Base-by-base conservation (phyloP, 2,888 invertebrate species). In the Tachina fera region DNA sequence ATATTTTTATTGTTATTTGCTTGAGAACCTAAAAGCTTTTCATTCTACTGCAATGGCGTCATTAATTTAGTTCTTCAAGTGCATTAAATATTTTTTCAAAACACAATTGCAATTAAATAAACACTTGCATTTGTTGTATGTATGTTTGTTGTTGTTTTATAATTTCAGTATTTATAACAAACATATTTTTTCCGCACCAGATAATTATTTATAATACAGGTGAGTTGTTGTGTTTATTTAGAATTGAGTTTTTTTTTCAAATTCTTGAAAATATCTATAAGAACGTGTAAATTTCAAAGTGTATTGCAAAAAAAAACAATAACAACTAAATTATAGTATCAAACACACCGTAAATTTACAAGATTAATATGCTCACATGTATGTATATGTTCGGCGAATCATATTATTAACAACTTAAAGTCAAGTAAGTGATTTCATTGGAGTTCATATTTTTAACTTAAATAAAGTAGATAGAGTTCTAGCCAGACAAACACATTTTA, bases 191-290 rank as follows among this genome's bases (percentile, higher is more conserved):
- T 65, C 41, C 49, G 47, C 70, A 76, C 63, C 39, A 63, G 56
- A 68, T 75, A 82, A 71, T 82, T 76, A 63, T 76, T 71, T 39
- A 67, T 60, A 72, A 49, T 83, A 60, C 77, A 83, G 77, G 77
- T 72, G 77, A 72, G n/a, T 83, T 82, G 16, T 63, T 82, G 16
- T 63, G 9, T n/a, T 51, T 45, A 58, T 77, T 63, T 13, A 13
- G 11, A 16, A 51, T 31, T 61, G 13, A 8, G 3, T 78, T 51
- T 60, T 49, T 51, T 16, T 5, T 31, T 31, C 31, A 31, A 49
- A 19, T 58, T 80, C 58, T 58, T 74, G 1, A 67, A 72, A 51
- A 61, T 45, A 45, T 43, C 60, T 75, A 16, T 31, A 49, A 49
- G 51, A 80, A 74, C 43, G 31, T 49, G 47, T 68, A 45, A 19